These are phyloP conservation scores for Oxytorus armatus DNA, from an alignment of 2,888 invertebrate genomes.

Conservation along the genomic window DNA sequence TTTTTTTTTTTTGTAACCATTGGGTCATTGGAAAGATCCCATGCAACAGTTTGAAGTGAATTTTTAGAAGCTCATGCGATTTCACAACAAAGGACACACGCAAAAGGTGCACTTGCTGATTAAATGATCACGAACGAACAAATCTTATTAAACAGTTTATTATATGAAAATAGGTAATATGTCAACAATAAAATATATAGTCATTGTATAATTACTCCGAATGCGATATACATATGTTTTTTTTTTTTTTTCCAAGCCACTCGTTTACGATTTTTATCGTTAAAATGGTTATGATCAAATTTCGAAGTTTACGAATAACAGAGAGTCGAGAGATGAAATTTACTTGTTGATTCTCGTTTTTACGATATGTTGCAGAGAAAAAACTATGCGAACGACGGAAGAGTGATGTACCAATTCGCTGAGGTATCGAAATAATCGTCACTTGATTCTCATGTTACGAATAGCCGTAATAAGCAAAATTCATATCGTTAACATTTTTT, in stretches of 20 bases:
- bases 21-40: too few relatives aligned
- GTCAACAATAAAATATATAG: constrained; percentile 70
- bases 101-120: not conserved
- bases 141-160: constrained; percentile 66
- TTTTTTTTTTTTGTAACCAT: too few relatives aligned
- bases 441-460: constrained; percentile 11
- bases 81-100: not conserved
- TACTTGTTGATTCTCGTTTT: not conserved
- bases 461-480: constrained; percentile 6
- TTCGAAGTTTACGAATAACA: constrained; percentile 35
- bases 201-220: constrained; percentile 65
- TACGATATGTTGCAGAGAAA: constrained; percentile 29
- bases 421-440: not conserved
- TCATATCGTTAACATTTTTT: not conserved
- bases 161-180: constrained; percentile 69
- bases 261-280: constrained; percentile 59
- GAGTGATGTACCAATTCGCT: constrained; percentile 1
- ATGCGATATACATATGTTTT: constrained; percentile 62
- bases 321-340: constrained; percentile 18
- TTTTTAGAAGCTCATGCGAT: too few relatives aligned
- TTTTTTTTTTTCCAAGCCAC: constrained; percentile 54
- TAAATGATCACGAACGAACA: not conserved
- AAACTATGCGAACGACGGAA: not conserved
- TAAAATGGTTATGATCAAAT: constrained; percentile 33
- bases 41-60: not conserved